phyloP scores from a whole-genome alignment of 2,113 vertebrate species.

The Holacanthus passer region DNA sequence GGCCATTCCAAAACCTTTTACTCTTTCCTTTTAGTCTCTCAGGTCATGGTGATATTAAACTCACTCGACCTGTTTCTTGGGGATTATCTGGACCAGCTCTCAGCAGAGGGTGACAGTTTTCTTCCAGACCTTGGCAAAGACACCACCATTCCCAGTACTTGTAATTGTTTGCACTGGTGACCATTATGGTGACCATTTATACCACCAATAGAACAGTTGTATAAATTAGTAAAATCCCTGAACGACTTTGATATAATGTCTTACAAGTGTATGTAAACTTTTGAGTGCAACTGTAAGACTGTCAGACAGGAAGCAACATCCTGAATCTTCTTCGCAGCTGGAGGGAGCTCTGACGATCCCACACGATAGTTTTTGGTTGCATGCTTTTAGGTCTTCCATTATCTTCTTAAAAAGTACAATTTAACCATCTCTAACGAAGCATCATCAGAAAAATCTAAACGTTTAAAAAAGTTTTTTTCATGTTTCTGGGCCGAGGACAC shows the following conservation, averaged over 20 bases:
- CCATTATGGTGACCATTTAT: no score
- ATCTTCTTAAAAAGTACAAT: slow-evolving; percentile 26
- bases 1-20: no score
- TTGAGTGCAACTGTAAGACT: slow-evolving; percentile 1
- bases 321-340: background rate
- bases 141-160: no score
- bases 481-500: slow-evolving; percentile 31
- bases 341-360: background rate
- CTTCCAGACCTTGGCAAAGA: no score
- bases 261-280: background rate
- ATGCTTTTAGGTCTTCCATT: slow-evolving; percentile 72
- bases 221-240: background rate
- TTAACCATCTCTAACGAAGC: background rate
- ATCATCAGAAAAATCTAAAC: background rate
- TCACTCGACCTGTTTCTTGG: no score
- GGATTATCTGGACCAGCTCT: no score
- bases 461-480: background rate
- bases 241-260: background rate
- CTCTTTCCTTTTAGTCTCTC: no score
- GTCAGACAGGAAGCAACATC: background rate
- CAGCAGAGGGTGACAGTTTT: no score
- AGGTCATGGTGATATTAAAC: no score
- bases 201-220: background rate
- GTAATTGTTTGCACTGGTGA: no score
- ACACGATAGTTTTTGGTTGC: slow-evolving; percentile 2